Base-by-base conservation (phyloP, 2,113 vertebrate species). In the Notiomystis cincta region DNA sequence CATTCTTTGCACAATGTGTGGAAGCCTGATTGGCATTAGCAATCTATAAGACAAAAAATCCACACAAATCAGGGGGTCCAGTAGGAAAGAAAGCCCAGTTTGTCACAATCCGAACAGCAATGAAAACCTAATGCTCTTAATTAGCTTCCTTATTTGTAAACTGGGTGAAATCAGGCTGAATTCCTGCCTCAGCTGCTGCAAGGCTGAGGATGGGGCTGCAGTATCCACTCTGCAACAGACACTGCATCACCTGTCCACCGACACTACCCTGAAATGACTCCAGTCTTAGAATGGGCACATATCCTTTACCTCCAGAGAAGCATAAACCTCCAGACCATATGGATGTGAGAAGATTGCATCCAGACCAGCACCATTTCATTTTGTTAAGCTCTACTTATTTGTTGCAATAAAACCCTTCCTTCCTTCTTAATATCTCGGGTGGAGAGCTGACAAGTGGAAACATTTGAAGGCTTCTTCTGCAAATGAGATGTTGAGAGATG, bases 231-330 rank as follows among this genome's bases (percentile, higher is more conserved):
- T 8, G 11, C 0, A 11, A 37, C 37, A 76, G 82, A 58, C 23
- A 40, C 42, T 15, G 47, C 48, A 48, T 24, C 48, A 30, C 38
- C 45, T 3, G 0, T 28, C 22, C 8, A 10, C 23, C 0, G 1
- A 35, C 40, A 54, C 8, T 19, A 61, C 54, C 15, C 51, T 33
- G 31, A 51, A 83, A 79, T 24, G 4, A 64, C 25, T 44, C 21
- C 58, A 62, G 58, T 35, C 81, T 69, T 44, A 47, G 16, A 33
- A 45, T 4, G 8, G 62, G 37, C 21, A 89, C 33, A 51, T 24
- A 30, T 45, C 58, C 33, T 61, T 57, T 47, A 71, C n/a, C 42
- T 51, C 44, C 9, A 10, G 35, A 50, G 66, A 53, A 73, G n/a
- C n/a, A 60, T 40, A 89, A 78, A 76, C 54, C 23, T 82, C 66